A percentile compares a stretch with the other conserved stretches of the same genome.
Evolutionary conservation across 2,113 vertebrate species (phyloP).

Genomic region (Pristiophorus japonicus): DNA sequence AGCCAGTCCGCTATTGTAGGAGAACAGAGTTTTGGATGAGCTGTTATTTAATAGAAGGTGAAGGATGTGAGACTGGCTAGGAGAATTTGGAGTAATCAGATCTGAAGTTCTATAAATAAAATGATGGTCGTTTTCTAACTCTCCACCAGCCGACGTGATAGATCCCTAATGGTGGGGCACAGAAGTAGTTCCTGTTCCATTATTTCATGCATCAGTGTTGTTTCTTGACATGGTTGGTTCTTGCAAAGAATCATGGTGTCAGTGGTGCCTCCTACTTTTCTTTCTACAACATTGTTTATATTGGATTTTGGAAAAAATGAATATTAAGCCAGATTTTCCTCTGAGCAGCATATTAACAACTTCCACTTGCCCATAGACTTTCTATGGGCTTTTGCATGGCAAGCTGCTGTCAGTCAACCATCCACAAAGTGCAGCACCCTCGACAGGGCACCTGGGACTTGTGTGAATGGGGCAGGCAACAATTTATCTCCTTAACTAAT

Average conservation of each 20-base stretch:
- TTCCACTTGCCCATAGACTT: not conserved
- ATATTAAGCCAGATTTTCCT: not conserved
- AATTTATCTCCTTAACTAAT: not conserved
- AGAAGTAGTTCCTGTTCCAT: not conserved
- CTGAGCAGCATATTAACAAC: not conserved
- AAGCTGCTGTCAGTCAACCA: not conserved
- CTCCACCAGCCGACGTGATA: too few species aligned
- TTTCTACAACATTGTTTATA: not conserved
- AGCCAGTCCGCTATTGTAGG: not conserved
- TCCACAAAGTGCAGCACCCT: not conserved
- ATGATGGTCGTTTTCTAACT: not conserved
- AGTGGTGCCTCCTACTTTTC: not conserved
- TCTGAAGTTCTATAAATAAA: not conserved
- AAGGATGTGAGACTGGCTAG: not conserved
- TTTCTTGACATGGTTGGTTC: not conserved
- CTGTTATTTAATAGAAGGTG: not conserved
- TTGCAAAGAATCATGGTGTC: not conserved
- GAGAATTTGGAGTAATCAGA: not conserved
- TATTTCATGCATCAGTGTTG: not conserved
- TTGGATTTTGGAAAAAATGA: not conserved
- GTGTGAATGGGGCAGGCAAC: not conserved
- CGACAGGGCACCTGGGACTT: not conserved
- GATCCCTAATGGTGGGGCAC: not conserved
- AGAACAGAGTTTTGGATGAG: not conserved
- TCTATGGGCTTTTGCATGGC: not conserved